A percentile compares a stretch with the other conserved stretches of the same genome.
phyloP scores from a whole-genome alignment of 2,113 vertebrate genomes.

The Gymnorhina tibicen region DNA sequence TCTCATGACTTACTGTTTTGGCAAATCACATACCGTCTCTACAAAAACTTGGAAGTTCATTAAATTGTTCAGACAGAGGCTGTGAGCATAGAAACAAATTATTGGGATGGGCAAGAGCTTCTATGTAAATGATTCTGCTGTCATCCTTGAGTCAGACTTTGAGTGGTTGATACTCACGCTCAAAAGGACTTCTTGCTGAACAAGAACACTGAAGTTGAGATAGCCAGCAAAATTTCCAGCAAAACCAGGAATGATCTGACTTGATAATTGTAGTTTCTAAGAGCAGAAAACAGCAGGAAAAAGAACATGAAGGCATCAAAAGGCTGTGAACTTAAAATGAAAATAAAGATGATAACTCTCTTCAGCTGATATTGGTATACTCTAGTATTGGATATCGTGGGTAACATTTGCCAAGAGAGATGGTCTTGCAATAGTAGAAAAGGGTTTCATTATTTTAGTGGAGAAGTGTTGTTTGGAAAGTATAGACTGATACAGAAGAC shows the following conservation, averaged over 20 bases:
- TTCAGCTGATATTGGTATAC: not conserved
- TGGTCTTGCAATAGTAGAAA: not conserved
- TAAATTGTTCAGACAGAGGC: not conserved
- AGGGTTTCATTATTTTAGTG: not conserved
- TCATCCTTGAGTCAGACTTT: constrained; percentile 15
- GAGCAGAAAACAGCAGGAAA: not conserved
- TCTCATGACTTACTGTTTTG: not conserved
- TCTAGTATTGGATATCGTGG: not conserved
- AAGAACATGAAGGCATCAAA: not conserved
- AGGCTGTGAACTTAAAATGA: not conserved
- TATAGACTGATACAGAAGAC: not conserved
- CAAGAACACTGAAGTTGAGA: not conserved
- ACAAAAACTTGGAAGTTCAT: not conserved
- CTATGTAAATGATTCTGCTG: not conserved
- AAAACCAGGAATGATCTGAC: not conserved
- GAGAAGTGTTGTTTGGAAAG: not conserved
- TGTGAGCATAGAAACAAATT: not conserved
- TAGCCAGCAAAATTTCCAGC: not conserved
- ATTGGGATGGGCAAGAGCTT: not conserved
- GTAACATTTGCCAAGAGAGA: not conserved
- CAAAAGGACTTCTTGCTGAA: not conserved
- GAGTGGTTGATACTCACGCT: not conserved
- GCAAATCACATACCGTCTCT: not conserved
- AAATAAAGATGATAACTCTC: not conserved
- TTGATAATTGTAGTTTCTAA: not conserved